Evolutionary conservation across 2,888 invertebrate genomes (phyloP).

Genomic region (Metalampra italica): DNA sequence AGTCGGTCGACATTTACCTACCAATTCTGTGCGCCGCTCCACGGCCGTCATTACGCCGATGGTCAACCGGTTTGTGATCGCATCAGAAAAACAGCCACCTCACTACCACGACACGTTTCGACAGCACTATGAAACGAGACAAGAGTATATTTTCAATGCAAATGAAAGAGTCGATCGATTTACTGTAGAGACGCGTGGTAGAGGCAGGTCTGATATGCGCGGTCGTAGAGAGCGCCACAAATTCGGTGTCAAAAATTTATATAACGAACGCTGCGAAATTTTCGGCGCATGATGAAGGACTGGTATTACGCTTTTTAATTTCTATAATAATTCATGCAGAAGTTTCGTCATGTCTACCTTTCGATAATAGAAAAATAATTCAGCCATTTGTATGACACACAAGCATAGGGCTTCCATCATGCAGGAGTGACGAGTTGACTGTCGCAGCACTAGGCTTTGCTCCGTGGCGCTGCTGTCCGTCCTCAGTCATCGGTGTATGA

Average conservation of each 20-base stretch:
- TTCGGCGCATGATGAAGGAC: conserved; percentile 20
- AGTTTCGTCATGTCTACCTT: too few relatives aligned
- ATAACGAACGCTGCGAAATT: conserved; percentile 55
- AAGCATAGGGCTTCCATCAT: too few relatives aligned
- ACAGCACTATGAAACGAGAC: not conserved
- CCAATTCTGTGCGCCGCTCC: conserved; percentile 35
- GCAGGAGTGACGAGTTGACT: too few relatives aligned
- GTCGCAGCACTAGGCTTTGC: too few relatives aligned
- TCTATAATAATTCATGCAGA: not conserved
- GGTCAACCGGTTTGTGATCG: conserved; percentile 75
- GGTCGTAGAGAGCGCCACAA: conserved; percentile 54
- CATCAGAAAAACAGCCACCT: conserved; percentile 73
- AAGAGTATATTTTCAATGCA: not conserved
- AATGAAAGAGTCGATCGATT: not conserved
- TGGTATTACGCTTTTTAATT: not conserved
- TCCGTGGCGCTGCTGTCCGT: too few relatives aligned
- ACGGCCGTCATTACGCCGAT: conserved; percentile 62
- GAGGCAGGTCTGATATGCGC: conserved; percentile 48
- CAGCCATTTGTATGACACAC: too few relatives aligned
- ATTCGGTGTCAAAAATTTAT: conserved; percentile 65
- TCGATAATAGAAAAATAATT: too few relatives aligned
- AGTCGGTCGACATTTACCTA: conserved; percentile 59
- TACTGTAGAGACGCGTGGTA: conserved; percentile 38
- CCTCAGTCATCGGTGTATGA: too few relatives aligned
- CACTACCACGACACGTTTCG: conserved; percentile 39